Evolutionary conservation across 1,140 invertebrate genomes (phyloP), one percentile per base, ranked within the genome.

Genomic region (Lucilia cuprina): DNA sequence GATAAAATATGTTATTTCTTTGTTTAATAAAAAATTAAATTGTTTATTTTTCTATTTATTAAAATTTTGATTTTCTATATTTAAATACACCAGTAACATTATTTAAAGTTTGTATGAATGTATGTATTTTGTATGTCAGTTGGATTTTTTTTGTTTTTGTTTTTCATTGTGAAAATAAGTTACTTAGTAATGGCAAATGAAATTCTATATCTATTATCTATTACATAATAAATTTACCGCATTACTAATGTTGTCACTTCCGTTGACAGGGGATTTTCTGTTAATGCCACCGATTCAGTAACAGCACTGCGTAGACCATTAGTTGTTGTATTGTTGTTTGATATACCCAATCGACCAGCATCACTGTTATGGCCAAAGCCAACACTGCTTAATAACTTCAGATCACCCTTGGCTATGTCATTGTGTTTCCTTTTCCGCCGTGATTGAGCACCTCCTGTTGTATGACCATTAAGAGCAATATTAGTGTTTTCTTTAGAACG

Each of bases 391-490:
- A 91, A 78, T 82, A 91, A 85, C 80, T 93, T 93, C 82, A 93
- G 92, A 88, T 94, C 94, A 85, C 93, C 90, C 85, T 93, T 94
- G n/a, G 93, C 92, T 41, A 94, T 88, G 9, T 93, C 92, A 9
- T 93, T 93, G 87, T 93, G 89, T 87, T 92, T 91, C 91, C 89
- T 90, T 90, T 91, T 93, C 87, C 92, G 94, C 83, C 86, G 92
- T 88, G 92, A 92, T 87, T 87, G 88, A 60, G 90, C 91, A 87
- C 89, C 87, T 85, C 89, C 89, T 88, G 85, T 92, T 91, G 60
- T 90, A 90, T 85, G 88, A 87, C 80, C 94, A 94, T 89, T 90
- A 89, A 91, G 89, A 91, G 87, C 89, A 88, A 87, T 86, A 89
- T 91, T 91, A 89, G 88, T 95, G 86, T 88, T 87, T 86, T 89